Conservation (phyloP, 92 coral and sea anemone genomes). For the Zoanthus gigantus region DNA sequence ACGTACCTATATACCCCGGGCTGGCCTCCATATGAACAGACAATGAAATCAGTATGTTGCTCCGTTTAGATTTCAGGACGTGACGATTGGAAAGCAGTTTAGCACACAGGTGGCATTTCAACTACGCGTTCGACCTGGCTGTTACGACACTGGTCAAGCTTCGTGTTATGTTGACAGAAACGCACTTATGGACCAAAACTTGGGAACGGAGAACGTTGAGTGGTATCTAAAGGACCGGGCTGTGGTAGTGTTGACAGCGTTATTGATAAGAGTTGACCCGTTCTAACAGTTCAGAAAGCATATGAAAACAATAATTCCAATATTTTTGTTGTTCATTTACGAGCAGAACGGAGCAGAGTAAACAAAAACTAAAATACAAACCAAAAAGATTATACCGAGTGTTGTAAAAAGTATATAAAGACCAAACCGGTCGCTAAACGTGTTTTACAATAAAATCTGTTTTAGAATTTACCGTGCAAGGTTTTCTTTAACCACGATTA, state of each 20-base stretch:
- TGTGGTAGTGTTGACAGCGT: conserved; percentile 69
- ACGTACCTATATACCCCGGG: too few relatives aligned
- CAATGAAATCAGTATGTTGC: not conserved
- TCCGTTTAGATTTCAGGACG: conserved; percentile 79
- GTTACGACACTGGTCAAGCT: conserved; percentile 80
- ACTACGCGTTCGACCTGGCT: conserved; percentile 88
- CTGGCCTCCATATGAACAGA: too few relatives aligned
- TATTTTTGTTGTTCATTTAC: not conserved
- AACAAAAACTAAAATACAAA: not conserved
- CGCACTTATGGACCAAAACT: conserved; percentile 79
- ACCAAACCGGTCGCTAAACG: conserved; percentile 1
- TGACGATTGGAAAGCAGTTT: conserved; percentile 81
- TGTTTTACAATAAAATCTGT: not conserved
- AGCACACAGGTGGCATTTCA: conserved; percentile 91
- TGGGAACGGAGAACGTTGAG: conserved; percentile 86
- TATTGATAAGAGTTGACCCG: conserved; percentile 80
- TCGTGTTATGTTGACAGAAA: conserved; percentile 75
- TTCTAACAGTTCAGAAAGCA: not conserved
- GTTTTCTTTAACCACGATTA: not conserved
- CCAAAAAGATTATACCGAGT: not conserved
- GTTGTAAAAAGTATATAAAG: not conserved
- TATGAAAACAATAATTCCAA: not conserved
- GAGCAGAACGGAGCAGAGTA: not conserved
- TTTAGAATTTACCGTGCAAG: not conserved
- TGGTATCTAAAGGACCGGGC: conserved; percentile 84